Conservation (phyloP, 2,888 invertebrate genomes). For the Zelleria hepariella region DNA sequence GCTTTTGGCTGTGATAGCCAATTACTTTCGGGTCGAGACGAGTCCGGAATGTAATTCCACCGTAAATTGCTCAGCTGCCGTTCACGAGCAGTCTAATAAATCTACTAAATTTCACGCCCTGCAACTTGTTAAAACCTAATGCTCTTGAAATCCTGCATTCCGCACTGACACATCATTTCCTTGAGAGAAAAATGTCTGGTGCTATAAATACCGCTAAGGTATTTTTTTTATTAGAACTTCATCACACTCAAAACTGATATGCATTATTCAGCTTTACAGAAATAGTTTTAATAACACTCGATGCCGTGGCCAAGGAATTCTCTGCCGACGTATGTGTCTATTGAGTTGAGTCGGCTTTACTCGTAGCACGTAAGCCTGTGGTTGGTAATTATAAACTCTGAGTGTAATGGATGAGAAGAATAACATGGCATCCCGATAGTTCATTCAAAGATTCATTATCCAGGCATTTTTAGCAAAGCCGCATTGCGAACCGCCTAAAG, state of each 20-base stretch:
- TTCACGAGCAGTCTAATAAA: slow-evolving; percentile 47
- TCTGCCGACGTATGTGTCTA: slow-evolving; percentile 12
- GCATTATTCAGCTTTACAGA: slow-evolving; percentile 21
- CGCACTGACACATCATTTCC: background rate
- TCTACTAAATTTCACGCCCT: slow-evolving; percentile 17
- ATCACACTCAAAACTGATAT: slow-evolving; percentile 21
- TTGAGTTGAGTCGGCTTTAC: background rate
- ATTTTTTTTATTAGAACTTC: background rate
- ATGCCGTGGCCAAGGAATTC: slow-evolving; percentile 24
- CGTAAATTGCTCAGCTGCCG: slow-evolving; percentile 39
- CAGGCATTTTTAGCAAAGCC: too few relatives aligned
- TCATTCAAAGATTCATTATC: background rate
- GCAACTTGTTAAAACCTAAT: background rate
- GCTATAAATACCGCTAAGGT: background rate
- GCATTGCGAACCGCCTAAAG: too few relatives aligned
- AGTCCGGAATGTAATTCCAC: slow-evolving; percentile 37
- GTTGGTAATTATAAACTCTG: background rate
- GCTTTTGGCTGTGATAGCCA: slow-evolving; percentile 46
- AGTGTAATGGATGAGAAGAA: background rate
- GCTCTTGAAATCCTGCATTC: background rate
- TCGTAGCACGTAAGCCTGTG: background rate
- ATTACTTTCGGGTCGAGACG: slow-evolving; percentile 55
- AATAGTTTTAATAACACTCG: slow-evolving; percentile 21
- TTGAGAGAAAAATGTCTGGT: background rate
- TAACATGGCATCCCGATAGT: background rate